Conservation (phyloP, 2,888 invertebrate species). For the Pseudococcus jackbeardsleyi region DNA sequence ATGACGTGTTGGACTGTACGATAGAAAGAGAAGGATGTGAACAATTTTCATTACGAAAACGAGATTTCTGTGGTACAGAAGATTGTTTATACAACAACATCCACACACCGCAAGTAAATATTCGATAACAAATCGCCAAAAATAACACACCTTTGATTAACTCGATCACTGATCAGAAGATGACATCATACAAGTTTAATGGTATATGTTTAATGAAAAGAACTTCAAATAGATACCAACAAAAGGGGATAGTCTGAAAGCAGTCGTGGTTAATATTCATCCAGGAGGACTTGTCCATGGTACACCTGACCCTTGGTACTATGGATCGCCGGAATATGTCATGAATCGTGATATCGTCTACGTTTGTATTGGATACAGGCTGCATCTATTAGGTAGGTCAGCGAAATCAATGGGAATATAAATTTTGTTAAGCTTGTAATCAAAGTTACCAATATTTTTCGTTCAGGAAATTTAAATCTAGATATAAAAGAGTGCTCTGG, state of each 20-base stretch:
- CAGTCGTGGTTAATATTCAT: slow-evolving; percentile 45
- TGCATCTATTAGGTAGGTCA: slow-evolving; percentile 38
- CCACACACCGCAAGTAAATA: slow-evolving; percentile 24
- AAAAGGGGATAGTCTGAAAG: not conserved
- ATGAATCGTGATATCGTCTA: slow-evolving; percentile 51
- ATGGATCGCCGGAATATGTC: slow-evolving; percentile 52
- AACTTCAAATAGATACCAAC: not conserved
- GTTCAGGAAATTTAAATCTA: not conserved
- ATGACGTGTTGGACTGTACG: not conserved
- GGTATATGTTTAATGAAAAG: not conserved
- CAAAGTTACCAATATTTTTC: no score
- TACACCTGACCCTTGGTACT: not conserved
- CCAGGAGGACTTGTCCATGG: slow-evolving; percentile 23
- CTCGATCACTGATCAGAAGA: no score
- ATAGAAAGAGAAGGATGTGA: slow-evolving; percentile 32
- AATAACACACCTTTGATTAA: no score
- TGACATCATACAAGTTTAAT: not conserved
- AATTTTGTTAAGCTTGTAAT: no score
- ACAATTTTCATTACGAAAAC: slow-evolving; percentile 19
- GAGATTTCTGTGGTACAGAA: slow-evolving; percentile 19
- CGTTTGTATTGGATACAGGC: slow-evolving; percentile 40
- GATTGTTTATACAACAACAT: slow-evolving; percentile 48
- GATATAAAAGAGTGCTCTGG: not conserved
- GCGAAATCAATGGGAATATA: not conserved
- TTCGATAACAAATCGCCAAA: not conserved